These are phyloP conservation scores for Acridotheres tristis DNA, from an alignment of 2,797 vertebrate species.

Conservation along the genomic window DNA sequence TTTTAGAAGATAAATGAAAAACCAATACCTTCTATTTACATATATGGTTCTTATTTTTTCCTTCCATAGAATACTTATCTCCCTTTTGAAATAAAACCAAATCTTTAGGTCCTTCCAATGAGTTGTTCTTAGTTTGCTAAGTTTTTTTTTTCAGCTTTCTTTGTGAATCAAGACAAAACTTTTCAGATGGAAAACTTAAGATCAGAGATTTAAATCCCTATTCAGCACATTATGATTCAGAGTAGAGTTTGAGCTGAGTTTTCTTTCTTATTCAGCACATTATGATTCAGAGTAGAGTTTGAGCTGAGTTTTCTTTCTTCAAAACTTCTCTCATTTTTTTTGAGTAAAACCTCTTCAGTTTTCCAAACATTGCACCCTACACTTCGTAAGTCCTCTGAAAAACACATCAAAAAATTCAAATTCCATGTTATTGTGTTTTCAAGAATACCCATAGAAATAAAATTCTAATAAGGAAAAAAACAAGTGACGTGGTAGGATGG, in stretches of 20 bases:
- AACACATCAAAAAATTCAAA: neutral
- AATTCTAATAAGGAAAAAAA: neutral
- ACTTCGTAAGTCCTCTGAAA: neutral
- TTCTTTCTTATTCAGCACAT: neutral
- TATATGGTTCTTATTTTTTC: neutral
- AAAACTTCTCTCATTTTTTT: neutral
- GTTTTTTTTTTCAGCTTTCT: neutral
- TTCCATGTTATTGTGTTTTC: neutral
- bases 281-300: neutral
- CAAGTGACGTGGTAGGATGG: neutral
- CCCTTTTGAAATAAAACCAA: neutral
- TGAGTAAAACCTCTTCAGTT: neutral
- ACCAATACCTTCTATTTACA: fast-evolving
- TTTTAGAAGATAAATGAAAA: neutral
- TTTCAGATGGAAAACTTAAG: neutral
- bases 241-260: neutral
- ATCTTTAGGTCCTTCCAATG: neutral
- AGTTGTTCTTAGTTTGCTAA: neutral
- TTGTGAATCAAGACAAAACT: neutral
- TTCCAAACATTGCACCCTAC: neutral
- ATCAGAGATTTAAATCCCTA: neutral
- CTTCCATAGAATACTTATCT: fast-evolving
- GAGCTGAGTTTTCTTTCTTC: neutral
- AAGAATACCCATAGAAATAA: neutral
- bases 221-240: neutral